Conservation (phyloP, 2,113 vertebrate genomes). For the Tretioscincus oriximinensis region DNA sequence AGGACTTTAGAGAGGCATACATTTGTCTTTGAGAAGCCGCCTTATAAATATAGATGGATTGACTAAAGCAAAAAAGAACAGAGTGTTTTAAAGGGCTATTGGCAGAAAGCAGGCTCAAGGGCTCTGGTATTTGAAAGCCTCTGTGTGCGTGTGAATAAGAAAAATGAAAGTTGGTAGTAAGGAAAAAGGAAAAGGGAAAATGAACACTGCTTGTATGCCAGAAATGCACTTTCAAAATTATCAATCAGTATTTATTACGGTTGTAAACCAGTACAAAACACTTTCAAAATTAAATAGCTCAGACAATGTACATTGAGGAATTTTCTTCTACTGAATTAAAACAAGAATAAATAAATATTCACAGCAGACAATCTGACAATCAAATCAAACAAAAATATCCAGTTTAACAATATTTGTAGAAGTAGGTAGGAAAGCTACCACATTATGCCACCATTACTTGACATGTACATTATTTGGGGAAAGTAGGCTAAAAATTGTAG, state of each 20-base stretch:
- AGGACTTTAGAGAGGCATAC: not conserved
- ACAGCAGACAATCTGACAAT: not conserved
- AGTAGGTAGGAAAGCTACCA: not conserved
- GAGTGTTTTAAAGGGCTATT: not conserved
- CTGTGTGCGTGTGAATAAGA: not conserved
- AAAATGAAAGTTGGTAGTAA: not conserved
- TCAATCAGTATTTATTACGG: too few relatives aligned
- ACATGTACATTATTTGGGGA: too few relatives aligned
- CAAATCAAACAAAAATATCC: not conserved
- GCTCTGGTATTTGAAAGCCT: not conserved
- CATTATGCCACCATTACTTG: too few relatives aligned
- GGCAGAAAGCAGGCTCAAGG: not conserved
- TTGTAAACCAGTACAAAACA: too few relatives aligned
- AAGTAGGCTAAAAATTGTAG: too few relatives aligned
- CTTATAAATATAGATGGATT: constrained; percentile 1
- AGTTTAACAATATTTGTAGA: not conserved
- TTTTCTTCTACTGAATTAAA: not conserved
- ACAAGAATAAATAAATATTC: not conserved
- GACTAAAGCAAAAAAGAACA: not conserved
- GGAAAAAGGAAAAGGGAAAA: not conserved
- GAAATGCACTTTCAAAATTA: not conserved
- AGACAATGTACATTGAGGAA: not conserved
- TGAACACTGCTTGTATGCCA: not conserved
- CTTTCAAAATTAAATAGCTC: not conserved
- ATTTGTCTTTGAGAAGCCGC: not conserved